Percentiles rank a stretch among this genome's conserved stretches.
Evolutionary conservation across 2,113 vertebrate species (phyloP).

Genomic region (Mastomys coucha): DNA sequence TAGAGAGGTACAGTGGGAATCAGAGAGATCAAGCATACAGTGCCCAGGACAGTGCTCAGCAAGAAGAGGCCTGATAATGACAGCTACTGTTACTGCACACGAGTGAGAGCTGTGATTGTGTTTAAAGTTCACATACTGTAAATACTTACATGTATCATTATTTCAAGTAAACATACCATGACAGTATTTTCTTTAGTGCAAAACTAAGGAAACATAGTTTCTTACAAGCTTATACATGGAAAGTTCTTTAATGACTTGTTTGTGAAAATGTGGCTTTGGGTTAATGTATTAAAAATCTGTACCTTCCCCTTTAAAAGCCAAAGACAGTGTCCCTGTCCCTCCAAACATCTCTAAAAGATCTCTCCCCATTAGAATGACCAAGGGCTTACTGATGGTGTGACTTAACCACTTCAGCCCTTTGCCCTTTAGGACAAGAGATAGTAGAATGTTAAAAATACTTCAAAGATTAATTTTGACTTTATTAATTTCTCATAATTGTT

Average conservation of each 20-base stretch:
- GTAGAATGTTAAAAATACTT: constrained; percentile 53
- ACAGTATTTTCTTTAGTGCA: constrained; percentile 55
- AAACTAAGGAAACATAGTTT: constrained; percentile 56
- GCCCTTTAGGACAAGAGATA: constrained; percentile 21
- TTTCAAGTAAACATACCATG: constrained; percentile 37
- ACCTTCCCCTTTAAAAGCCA: constrained; percentile 29
- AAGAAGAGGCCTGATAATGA: background rate
- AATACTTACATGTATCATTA: background rate
- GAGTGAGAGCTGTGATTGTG: constrained; percentile 30
- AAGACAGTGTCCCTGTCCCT: background rate
- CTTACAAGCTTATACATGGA: background rate
- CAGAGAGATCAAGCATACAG: background rate
- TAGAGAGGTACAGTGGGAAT: background rate
- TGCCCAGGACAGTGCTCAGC: background rate
- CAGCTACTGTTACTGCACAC: background rate
- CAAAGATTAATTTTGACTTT: constrained; percentile 52
- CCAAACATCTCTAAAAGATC: background rate
- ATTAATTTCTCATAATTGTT: constrained; percentile 54
- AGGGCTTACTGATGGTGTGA: background rate
- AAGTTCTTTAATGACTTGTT: constrained; percentile 14
- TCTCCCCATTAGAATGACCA: background rate
- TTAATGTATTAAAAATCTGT: constrained; percentile 34
- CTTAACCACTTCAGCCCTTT: constrained; percentile 32
- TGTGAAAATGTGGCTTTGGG: constrained; percentile 19
- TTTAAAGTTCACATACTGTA: background rate